Conservation (phyloP, 1,140 invertebrate genomes). For the Drosophila ambigua region DNA sequence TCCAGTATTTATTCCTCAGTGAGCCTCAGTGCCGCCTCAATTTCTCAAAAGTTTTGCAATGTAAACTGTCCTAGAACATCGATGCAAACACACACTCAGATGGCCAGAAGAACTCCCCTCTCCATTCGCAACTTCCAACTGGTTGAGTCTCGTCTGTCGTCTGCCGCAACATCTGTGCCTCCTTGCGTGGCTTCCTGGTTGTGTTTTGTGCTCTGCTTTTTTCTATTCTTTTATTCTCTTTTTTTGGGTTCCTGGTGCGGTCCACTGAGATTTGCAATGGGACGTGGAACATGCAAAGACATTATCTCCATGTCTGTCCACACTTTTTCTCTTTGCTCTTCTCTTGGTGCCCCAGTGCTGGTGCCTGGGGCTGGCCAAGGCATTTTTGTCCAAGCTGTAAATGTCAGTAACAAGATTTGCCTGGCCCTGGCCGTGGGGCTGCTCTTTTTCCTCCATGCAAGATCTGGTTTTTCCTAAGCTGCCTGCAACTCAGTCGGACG, state of each 20-base stretch:
- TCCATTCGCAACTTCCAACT: constrained; percentile 21
- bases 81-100: constrained; percentile 32
- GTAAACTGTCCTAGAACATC: constrained; percentile 49
- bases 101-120: constrained; percentile 9
- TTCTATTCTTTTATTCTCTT: not conserved
- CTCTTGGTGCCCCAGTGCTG: constrained; percentile 17
- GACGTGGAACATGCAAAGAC: constrained; percentile 67
- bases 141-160: constrained; percentile 8
- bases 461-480: constrained; percentile 58
- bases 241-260: constrained; percentile 6
- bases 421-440: too few relatives aligned
- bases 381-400: constrained; percentile 52
- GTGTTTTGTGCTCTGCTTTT: constrained; percentile 1
- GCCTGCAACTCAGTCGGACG: constrained; percentile 21
- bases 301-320: constrained; percentile 71
- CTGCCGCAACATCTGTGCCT: constrained; percentile 34
- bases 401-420: constrained; percentile 53
- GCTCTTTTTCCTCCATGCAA: not conserved
- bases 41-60: constrained; percentile 33
- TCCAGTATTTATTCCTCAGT: not conserved
- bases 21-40: constrained; percentile 17
- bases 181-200: constrained; percentile 63
- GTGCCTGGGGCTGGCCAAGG: not conserved
- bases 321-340: constrained; percentile 33
- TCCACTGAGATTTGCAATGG: constrained; percentile 64